A percentile compares a stretch with the other conserved stretches of the same genome.
phyloP scores from a whole-genome alignment of 2,113 vertebrate species.

The Coregonus clupeaformis region DNA sequence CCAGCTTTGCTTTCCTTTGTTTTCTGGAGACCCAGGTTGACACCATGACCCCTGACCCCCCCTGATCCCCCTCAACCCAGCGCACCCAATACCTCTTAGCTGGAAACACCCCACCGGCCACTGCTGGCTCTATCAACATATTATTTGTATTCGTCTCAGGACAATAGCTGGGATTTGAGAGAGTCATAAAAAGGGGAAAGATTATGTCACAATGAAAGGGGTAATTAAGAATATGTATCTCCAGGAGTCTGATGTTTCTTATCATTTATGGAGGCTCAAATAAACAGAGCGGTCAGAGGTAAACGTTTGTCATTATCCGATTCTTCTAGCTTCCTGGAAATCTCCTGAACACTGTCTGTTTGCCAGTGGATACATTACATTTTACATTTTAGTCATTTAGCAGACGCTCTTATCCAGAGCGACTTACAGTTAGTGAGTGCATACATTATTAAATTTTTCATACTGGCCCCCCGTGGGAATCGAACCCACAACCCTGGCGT shows the following conservation, averaged over 20 bases:
- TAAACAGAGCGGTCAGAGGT: conserved; percentile 40
- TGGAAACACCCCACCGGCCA: conserved; percentile 49
- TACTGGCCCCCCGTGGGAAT: no score
- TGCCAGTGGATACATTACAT: conserved; percentile 24
- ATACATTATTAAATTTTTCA: no score
- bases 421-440: no score
- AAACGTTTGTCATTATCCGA: conserved; percentile 51
- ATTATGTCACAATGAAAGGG: conserved; percentile 48
- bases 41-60: conserved; percentile 37
- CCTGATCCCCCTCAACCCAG: conserved; percentile 46
- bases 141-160: conserved; percentile 67
- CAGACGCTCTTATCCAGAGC: no score
- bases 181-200: conserved; percentile 58
- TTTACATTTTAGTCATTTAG: no score
- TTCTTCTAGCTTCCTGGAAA: conserved; percentile 55
- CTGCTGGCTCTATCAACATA: conserved; percentile 47
- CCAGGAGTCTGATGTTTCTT: conserved; percentile 50
- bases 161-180: conserved; percentile 70
- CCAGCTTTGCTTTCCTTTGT: conserved; percentile 66
- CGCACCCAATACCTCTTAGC: conserved; percentile 30
- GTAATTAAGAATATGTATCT: conserved; percentile 32
- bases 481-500: no score
- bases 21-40: conserved; percentile 62
- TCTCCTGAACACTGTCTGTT: conserved; percentile 9
- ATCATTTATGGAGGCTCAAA: conserved; percentile 58